Evolutionary conservation across 2,888 invertebrate genomes (phyloP).

Genomic region (Parochlus steinenii): DNA sequence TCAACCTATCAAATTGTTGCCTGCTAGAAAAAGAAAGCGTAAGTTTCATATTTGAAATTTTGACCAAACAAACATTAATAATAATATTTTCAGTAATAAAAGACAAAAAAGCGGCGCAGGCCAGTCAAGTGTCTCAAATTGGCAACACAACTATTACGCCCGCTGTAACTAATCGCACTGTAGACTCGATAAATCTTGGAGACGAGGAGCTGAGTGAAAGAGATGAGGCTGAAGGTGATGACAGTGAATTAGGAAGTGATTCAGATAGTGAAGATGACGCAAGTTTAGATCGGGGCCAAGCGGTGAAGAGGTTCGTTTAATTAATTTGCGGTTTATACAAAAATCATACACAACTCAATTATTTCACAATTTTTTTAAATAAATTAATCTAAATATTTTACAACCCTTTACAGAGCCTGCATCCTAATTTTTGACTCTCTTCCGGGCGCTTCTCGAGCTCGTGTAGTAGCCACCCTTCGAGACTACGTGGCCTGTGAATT

Average conservation of each 20-base stretch:
- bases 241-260: slow-evolving; percentile 46
- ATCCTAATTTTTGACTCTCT: slow-evolving; percentile 93
- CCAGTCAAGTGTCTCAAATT: too few relatives aligned
- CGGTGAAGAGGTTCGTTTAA: slow-evolving; percentile 45
- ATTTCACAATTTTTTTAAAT: neutral
- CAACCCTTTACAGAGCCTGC: slow-evolving; percentile 53
- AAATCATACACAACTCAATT: neutral
- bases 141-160: slow-evolving; percentile 49
- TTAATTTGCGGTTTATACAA: neutral
- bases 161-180: slow-evolving; percentile 31
- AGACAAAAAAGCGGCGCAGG: slow-evolving; percentile 33
- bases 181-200: slow-evolving; percentile 46
- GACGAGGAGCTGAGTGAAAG: slow-evolving; percentile 54
- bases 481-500: slow-evolving; percentile 84
- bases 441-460: slow-evolving; percentile 59
- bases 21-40: slow-evolving; percentile 35
- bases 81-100: slow-evolving; percentile 7
- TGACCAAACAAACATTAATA: slow-evolving; percentile 27
- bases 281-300: slow-evolving; percentile 27
- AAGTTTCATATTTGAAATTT: slow-evolving; percentile 14
- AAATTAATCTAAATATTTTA: slow-evolving; percentile 5
- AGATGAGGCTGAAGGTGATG: slow-evolving; percentile 67
- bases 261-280: slow-evolving; percentile 21
- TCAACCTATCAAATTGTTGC: slow-evolving; percentile 36
- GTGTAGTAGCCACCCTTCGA: slow-evolving; percentile 76